Evolutionary conservation across 1,140 invertebrate genomes (phyloP).

Genomic region (Pseudomyrmex cubaensis): DNA sequence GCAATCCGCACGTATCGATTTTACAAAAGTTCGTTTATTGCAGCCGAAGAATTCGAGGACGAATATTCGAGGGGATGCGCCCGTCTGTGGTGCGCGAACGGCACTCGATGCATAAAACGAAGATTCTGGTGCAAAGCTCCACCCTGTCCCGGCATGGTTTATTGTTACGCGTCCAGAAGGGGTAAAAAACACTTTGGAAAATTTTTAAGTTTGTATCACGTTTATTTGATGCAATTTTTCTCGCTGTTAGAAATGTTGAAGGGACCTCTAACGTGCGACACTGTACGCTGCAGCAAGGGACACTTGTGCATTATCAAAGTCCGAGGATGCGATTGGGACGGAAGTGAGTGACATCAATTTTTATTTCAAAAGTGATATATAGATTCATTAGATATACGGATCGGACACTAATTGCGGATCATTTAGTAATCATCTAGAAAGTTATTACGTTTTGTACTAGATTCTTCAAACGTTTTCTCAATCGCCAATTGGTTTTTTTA

Average conservation of each 20-base stretch:
- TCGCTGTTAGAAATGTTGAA: slow-evolving; percentile 73
- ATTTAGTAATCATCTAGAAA: no score
- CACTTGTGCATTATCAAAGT: slow-evolving; percentile 73
- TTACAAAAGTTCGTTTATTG: slow-evolving; percentile 1
- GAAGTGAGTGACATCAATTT: slow-evolving; percentile 64
- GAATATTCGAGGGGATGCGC: slow-evolving; percentile 64
- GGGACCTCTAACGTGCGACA: slow-evolving; percentile 74
- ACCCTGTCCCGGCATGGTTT: slow-evolving; percentile 78
- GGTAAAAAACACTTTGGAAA: slow-evolving; percentile 60
- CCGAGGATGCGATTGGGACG: slow-evolving; percentile 73
- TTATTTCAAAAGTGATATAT: no score
- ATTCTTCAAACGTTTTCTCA: no score
- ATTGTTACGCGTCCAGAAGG: slow-evolving; percentile 74
- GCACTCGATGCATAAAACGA: slow-evolving; percentile 73
- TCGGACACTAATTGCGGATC: no score
- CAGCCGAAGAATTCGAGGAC: slow-evolving; percentile 10
- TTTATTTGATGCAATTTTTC: not conserved
- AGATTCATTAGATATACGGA: no score
- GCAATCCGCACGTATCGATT: no score
- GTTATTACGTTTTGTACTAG: no score
- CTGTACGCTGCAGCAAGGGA: slow-evolving; percentile 73
- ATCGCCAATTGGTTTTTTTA: no score
- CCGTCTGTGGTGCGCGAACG: slow-evolving; percentile 66
- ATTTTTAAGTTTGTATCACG: not conserved
- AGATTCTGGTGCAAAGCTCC: slow-evolving; percentile 76